Conservation (phyloP, 2,888 invertebrate genomes). For the Boloria euphrosyne region DNA sequence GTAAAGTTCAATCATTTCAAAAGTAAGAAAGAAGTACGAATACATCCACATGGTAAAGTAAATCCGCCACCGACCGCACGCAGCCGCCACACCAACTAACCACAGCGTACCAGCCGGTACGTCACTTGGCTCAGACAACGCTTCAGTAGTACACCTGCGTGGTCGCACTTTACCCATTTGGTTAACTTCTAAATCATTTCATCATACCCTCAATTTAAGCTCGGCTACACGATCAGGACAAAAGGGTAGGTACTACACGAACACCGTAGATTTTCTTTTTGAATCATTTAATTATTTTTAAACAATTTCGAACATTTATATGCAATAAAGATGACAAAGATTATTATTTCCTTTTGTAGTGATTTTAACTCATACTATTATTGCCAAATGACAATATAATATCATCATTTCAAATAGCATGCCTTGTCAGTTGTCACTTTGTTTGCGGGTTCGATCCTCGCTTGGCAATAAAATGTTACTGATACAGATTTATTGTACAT, state of each 20-base stretch:
- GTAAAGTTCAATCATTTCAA: no score
- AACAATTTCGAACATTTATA: no score
- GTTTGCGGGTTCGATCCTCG: conserved; percentile 16
- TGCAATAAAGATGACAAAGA: no score
- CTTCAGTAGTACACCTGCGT: conserved; percentile 29
- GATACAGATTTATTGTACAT: neutral
- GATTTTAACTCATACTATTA: neutral
- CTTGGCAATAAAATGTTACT: neutral
- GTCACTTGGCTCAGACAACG: conserved; percentile 14
- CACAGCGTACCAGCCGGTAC: conserved; percentile 9
- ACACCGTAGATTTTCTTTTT: neutral
- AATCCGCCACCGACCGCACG: conserved; percentile 17
- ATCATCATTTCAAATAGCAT: conserved; percentile 6
- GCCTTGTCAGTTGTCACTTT: neutral
- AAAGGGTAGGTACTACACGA: conserved; percentile 9
- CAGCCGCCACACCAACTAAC: conserved; percentile 14
- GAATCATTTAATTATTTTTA: neutral
- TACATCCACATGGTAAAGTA: neutral
- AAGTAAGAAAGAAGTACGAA: no score
- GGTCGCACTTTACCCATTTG: conserved; percentile 9
- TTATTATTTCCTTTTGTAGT: no score
- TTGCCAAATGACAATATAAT: neutral
- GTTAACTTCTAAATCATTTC: neutral
- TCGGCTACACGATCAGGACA: conserved; percentile 9
- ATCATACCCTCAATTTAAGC: conserved; percentile 1